A percentile compares a stretch with the other conserved stretches of the same genome.
Evolutionary conservation across 2,797 vertebrate genomes (phyloP).

Genomic region (Anguilla megastoma): DNA sequence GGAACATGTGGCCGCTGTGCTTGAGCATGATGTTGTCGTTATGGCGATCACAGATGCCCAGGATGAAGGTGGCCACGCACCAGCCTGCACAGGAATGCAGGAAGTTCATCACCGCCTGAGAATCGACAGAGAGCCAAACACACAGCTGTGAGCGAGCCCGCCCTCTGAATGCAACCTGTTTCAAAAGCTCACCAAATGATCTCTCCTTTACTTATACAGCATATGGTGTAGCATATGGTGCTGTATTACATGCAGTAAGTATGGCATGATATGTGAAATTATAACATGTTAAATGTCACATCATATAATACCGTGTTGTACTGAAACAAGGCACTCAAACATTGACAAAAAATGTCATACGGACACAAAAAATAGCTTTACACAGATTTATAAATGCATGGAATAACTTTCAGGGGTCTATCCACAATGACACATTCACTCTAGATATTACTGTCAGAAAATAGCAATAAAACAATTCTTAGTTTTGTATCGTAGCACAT

Average conservation of each 20-base stretch:
- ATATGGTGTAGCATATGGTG: not conserved
- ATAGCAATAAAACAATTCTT: not conserved
- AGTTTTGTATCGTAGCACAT: not conserved
- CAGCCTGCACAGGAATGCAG: slow-evolving; percentile 93
- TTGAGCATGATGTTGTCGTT: slow-evolving; percentile 98
- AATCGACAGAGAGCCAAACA: not conserved
- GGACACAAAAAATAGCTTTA: not conserved
- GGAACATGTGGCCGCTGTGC: slow-evolving; percentile 93
- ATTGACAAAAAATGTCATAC: not conserved
- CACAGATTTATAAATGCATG: not conserved
- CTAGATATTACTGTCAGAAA: not conserved
- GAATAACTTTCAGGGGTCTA: not conserved
- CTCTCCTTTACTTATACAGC: not conserved
- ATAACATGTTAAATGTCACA: not conserved
- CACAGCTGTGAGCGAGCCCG: not conserved
- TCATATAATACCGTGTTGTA: not conserved
- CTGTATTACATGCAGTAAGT: not conserved
- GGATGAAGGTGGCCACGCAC: slow-evolving; percentile 91
- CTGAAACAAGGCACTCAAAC: not conserved
- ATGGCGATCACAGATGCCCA: slow-evolving; percentile 95
- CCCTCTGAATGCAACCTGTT: not conserved
- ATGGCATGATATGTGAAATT: not conserved
- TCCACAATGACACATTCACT: not conserved
- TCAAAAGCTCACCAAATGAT: not conserved
- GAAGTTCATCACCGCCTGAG: slow-evolving; percentile 91